These are phyloP conservation scores for Heteropelma amictum DNA, from an alignment of 2,888 invertebrate genomes.

Conservation along the genomic window DNA sequence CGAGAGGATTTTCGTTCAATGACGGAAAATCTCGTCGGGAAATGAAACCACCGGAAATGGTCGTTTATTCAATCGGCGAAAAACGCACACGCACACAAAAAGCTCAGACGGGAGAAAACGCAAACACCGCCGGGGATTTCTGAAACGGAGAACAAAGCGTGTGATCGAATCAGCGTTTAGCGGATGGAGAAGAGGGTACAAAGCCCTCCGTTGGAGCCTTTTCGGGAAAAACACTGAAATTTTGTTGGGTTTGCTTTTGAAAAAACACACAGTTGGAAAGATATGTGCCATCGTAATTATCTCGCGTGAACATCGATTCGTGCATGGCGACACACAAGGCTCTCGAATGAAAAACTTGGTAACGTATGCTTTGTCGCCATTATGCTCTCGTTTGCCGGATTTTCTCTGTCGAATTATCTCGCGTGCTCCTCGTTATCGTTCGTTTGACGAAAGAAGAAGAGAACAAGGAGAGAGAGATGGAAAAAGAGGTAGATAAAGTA, in stretches of 20 bases:
- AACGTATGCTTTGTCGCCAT: constrained; percentile 61
- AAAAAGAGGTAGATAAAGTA: not conserved
- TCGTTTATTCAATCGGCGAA: not conserved
- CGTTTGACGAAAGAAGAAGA: not conserved
- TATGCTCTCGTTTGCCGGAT: constrained; percentile 19
- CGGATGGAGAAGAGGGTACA: too few species aligned
- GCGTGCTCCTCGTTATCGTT: not conserved
- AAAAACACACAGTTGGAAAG: constrained; percentile 76
- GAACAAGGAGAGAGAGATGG: not conserved
- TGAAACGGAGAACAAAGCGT: constrained; percentile 32
- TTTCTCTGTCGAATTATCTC: too few species aligned
- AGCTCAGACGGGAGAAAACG: constrained; percentile 30
- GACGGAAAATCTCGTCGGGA: too few species aligned
- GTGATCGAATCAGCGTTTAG: constrained; percentile 38
- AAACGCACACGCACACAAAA: constrained; percentile 3
- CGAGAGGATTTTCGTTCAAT: constrained; percentile 3
- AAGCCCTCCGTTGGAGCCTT: too few species aligned
- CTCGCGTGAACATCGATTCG: constrained; percentile 70
- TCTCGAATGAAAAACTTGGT: constrained; percentile 50
- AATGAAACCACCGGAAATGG: too few species aligned
- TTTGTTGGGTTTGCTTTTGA: too few species aligned
- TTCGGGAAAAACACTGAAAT: too few species aligned
- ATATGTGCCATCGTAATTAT: constrained; percentile 69
- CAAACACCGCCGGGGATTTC: not conserved
- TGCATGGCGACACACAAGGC: constrained; percentile 69